Evolutionary conservation across 2,113 vertebrate species (phyloP).

Genomic region (Xenotilapia flavipinnis): DNA sequence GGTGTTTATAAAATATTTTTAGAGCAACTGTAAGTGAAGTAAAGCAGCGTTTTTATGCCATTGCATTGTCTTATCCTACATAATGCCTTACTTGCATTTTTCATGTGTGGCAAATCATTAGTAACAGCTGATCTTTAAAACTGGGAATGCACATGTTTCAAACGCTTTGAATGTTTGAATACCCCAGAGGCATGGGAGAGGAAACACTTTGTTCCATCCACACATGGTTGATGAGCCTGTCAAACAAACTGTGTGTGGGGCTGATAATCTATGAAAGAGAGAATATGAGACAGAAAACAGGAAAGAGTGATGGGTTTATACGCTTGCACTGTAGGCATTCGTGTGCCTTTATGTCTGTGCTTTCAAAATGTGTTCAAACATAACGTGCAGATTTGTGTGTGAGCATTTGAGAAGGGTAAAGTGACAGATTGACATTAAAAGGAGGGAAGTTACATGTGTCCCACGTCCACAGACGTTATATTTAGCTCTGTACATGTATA

Average conservation of each 20-base stretch:
- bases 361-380: neutral
- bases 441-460: neutral
- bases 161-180: neutral
- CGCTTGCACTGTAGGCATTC: neutral
- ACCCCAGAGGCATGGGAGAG: neutral
- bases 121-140: neutral
- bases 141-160: neutral
- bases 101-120: neutral
- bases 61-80: neutral
- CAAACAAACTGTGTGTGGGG: constrained; percentile 56
- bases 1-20: neutral
- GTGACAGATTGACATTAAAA: neutral
- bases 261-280: neutral
- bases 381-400: neutral
- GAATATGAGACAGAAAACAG: neutral
- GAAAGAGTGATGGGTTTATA: neutral
- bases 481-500: constrained; percentile 36
- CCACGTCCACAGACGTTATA: constrained; percentile 33
- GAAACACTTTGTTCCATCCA: neutral
- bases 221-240: constrained; percentile 27
- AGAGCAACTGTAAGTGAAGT: neutral
- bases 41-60: neutral
- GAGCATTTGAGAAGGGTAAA: neutral
- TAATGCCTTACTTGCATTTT: neutral
- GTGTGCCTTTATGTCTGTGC: neutral